phyloP scores from a whole-genome alignment of 2,888 invertebrate species.

The Microplitis deprimator region DNA sequence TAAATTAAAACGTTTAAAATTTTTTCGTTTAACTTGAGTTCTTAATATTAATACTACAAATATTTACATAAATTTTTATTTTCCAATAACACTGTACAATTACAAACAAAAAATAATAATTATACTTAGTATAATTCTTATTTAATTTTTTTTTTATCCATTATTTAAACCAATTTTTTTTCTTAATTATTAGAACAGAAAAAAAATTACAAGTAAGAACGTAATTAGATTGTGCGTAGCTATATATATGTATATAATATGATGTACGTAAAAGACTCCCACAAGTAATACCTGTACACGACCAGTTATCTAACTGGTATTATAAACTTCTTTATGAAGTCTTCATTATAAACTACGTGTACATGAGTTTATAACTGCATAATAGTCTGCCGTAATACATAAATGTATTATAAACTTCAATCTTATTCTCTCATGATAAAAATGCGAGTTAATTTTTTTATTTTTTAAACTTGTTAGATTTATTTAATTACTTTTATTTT shows the following conservation, averaged over 20 bases:
- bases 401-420: background rate
- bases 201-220: background rate
- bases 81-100: conserved; percentile 60
- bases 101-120: conserved; percentile 24
- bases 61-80: conserved; percentile 62
- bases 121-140: conserved; percentile 3
- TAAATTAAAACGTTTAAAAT: background rate
- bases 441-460: conserved; percentile 1
- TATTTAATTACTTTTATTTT: background rate
- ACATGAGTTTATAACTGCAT: background rate
- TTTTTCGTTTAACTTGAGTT: background rate
- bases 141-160: background rate
- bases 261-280: background rate
- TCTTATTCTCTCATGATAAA: conserved; percentile 8
- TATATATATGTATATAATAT: background rate
- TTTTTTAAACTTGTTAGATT: background rate
- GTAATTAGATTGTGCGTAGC: conserved; percentile 7
- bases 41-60: conserved; percentile 19
- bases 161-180: background rate
- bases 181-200: conserved; percentile 30
- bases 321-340: background rate
- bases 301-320: background rate
- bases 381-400: background rate
- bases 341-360: too few relatives aligned
- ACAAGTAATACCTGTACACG: background rate